Evolutionary conservation across 2,113 vertebrate genomes (phyloP), one percentile per base, ranked within the genome.

Genomic region (Emydura subglobosa): DNA sequence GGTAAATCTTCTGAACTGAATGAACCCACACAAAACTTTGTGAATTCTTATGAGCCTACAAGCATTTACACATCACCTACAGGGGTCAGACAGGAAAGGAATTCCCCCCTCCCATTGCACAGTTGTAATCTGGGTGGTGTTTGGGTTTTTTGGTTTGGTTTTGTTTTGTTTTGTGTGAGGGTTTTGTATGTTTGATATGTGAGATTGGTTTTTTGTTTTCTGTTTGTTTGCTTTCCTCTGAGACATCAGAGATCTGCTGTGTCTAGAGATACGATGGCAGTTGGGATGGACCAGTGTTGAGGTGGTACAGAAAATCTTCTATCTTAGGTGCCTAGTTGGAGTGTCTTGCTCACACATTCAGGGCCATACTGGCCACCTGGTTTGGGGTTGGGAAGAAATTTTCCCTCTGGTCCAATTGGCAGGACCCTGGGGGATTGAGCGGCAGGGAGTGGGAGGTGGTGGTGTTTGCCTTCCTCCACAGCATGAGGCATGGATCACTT

Each of bases 61-160:
- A 0, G 14, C 0, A 0, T 89, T 47, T 76, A 74, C 1, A 0
- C 74, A 39, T 81, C 94, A 61, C 59, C 34, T 86, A 22, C 12
- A 39, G 50, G 31, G 88, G 17, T 81, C 51, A 7, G 19, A 21
- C 34, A 68, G 34, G 31, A 68, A 68, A 17, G 65, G n/a, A 68
- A 39, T 68, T 9, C 19, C 47, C 17, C 34, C 4, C 2, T 68
- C 65, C 34, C 17, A 68, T 5, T 39, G 65, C 17, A 34, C 61
- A 39, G 65, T n/a, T 68, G 65, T n/a, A 34, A n/a, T 68, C 65
- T 68, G 65, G 4, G 34, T 29, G 65, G 17, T n/a, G 65, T 17
- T n/a, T 68, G 65, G 29, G 12, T 14, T 61, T 61, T 29, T 61
- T 61, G 29, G 29, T 29, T 59, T 59, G 16, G 4, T n/a, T 29